A percentile compares a stretch with the other conserved stretches of the same genome.
phyloP scores from a whole-genome alignment of 2,888 invertebrate genomes.

The Polyploca ridens region DNA sequence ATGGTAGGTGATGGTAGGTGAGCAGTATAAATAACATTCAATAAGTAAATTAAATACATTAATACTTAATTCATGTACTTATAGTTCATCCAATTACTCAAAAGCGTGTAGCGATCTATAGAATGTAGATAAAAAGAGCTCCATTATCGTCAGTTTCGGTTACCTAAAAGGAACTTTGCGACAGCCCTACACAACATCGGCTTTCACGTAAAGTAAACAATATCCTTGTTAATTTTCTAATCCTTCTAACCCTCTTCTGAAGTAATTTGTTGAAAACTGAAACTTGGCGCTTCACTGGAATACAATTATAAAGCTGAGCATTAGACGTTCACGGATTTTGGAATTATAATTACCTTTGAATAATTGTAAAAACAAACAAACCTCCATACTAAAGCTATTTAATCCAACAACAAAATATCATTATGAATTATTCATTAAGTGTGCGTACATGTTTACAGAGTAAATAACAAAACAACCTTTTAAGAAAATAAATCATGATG shows the following conservation, averaged over 20 bases:
- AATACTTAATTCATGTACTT: too few species aligned
- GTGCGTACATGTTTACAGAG: slow-evolving; percentile 4
- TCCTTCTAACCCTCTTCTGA: slow-evolving; percentile 14
- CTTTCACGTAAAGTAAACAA: slow-evolving; percentile 13
- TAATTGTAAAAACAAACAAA: slow-evolving; percentile 10
- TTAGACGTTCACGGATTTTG: slow-evolving; percentile 13
- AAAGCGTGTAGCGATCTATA: neutral
- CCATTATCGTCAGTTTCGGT: neutral
- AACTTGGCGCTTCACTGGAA: slow-evolving; percentile 9
- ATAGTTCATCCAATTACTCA: too few species aligned
- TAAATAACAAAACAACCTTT: slow-evolving; percentile 13
- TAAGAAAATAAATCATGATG: slow-evolving; percentile 13
- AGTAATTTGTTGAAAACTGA: slow-evolving; percentile 10
- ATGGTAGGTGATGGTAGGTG: too few species aligned
- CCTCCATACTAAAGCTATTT: slow-evolving; percentile 11
- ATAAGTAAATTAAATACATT: too few species aligned
- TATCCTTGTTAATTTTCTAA: slow-evolving; percentile 15
- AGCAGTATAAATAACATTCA: too few species aligned
- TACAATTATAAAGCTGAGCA: slow-evolving; percentile 12
- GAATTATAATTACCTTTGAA: slow-evolving; percentile 11
- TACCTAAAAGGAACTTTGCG: neutral
- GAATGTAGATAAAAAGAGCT: neutral
- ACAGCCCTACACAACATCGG: slow-evolving; percentile 4
- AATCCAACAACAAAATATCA: slow-evolving; percentile 23
- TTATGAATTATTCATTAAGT: slow-evolving; percentile 32